phyloP scores from a whole-genome alignment of 2,113 vertebrate species.

The Vanacampus margaritifer region DNA sequence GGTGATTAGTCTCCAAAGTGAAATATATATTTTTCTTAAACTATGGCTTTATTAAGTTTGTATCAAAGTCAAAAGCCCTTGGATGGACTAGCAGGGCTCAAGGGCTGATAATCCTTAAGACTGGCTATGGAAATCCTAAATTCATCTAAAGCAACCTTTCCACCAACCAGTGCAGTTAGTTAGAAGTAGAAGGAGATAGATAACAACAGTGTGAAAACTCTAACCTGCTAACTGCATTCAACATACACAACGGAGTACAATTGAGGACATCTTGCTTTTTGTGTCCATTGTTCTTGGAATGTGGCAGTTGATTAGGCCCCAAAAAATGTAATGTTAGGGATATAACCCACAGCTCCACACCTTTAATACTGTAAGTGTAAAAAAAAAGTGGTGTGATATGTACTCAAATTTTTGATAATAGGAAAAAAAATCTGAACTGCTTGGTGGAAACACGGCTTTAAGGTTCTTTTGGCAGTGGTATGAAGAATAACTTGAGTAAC shows the following conservation, averaged over 20 bases:
- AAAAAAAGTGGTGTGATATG: background rate
- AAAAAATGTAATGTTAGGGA: background rate
- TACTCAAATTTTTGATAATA: background rate
- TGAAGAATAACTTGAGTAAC: conserved; percentile 7
- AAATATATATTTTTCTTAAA: conserved; percentile 8
- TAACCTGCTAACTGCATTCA: background rate
- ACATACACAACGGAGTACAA: background rate
- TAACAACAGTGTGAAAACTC: background rate
- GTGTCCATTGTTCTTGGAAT: no score
- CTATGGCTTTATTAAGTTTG: conserved; percentile 52
- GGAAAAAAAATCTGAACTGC: background rate
- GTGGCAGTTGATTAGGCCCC: background rate
- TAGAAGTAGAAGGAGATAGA: background rate
- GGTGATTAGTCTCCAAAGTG: conserved; percentile 13
- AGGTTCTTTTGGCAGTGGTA: conserved; percentile 23
- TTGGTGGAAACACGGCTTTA: background rate
- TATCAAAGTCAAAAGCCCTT: conserved; percentile 35
- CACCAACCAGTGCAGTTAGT: background rate
- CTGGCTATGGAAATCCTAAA: conserved; percentile 25
- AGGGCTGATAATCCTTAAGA: conserved; percentile 15
- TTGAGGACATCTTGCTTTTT: background rate
- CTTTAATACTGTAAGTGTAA: background rate
- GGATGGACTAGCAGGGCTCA: conserved; percentile 10
- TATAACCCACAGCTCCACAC: background rate
- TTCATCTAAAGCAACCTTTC: conserved; percentile 14